Base-by-base conservation (phyloP, 2,113 vertebrate species). In the Oryzias javanicus region DNA sequence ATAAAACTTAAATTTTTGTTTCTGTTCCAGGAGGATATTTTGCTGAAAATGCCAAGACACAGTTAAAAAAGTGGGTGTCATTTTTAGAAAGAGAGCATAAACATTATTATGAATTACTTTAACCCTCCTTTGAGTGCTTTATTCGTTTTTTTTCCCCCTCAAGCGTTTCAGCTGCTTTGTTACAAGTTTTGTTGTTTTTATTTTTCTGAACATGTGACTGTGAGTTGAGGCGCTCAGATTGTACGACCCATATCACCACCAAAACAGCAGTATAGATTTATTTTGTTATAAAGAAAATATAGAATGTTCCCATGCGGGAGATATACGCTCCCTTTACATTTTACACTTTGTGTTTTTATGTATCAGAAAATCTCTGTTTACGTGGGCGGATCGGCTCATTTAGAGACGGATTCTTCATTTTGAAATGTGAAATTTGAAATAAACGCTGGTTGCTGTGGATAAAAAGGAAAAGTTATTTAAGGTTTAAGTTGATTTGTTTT, bases 131-230 rank as follows among this genome's bases (percentile, higher is more conserved):
- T 72, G 25, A 82, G 61, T 86, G 76, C 88, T 87, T 88, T 88
- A 83, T 82, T 88, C 79, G 64, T 70, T 40, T 87, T 78, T 80
- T 79, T 71, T 54, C 3, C 22, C 77, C 80, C 94, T 96, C 86
- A 93, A 95, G 95, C 94, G 70, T 83, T 91, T 92, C 89, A 94
- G 93, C 93, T 95, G 93, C 93, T 96, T 94, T 92, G 89, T 94
- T 87, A 92, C 86, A 89, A 86, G 78, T 78, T 89, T 90, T 62
- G 1, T 35, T 22, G 22, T 35, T 22, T 22, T 22, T 22, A 2
- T 35, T 52, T 65, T 69, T 79, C 64, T 59, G 44, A 72, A 59
- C 64, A 42, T 60, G 64, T 65, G 72, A 67, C 63, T 73, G 63
- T 70, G 68, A 60, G 70, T 76, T 64, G 55, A 60, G 60, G 63